These are phyloP conservation scores for Hemibagrus wyckioides DNA, from an alignment of 2,113 vertebrate species.

Conservation along the genomic window DNA sequence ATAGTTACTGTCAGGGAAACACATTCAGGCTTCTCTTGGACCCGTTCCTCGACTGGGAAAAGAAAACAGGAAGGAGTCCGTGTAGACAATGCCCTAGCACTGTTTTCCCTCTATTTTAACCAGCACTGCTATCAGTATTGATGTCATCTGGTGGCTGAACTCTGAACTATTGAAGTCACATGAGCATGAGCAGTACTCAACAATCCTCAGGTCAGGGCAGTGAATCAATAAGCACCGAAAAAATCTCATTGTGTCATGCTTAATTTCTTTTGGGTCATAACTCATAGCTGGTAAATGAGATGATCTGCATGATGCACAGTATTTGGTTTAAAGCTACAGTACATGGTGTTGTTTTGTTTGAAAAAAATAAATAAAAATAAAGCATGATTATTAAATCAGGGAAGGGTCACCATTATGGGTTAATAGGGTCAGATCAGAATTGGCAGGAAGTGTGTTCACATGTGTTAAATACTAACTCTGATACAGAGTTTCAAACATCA, in stretches of 20 bases:
- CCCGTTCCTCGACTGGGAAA: conserved; percentile 68
- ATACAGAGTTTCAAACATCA: background rate
- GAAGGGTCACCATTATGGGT: background rate
- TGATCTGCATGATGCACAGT: background rate
- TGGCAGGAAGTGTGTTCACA: background rate
- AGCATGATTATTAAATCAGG: background rate
- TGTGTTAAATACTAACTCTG: background rate
- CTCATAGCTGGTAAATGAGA: background rate
- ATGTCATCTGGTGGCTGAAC: conserved; percentile 37
- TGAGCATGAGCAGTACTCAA: conserved; percentile 36
- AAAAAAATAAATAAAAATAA: background rate
- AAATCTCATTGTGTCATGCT: background rate
- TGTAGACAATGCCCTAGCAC: conserved; percentile 50
- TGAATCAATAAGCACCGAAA: background rate
- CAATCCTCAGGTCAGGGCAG: conserved; percentile 23
- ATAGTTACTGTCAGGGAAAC: conserved; percentile 72
- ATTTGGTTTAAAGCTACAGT: background rate
- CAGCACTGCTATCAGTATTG: conserved; percentile 52
- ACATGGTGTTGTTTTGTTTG: background rate
- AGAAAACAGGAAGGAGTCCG: conserved; percentile 73
- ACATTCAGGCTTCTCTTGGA: conserved; percentile 67
- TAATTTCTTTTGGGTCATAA: conserved; percentile 5
- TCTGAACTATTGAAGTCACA: conserved; percentile 36
- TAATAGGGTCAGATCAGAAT: background rate
- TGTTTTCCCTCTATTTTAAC: conserved; percentile 60